A percentile compares a stretch with the other conserved stretches of the same genome.
phyloP scores from a whole-genome alignment of 2,113 vertebrate species.

The Fregetta grallaria region DNA sequence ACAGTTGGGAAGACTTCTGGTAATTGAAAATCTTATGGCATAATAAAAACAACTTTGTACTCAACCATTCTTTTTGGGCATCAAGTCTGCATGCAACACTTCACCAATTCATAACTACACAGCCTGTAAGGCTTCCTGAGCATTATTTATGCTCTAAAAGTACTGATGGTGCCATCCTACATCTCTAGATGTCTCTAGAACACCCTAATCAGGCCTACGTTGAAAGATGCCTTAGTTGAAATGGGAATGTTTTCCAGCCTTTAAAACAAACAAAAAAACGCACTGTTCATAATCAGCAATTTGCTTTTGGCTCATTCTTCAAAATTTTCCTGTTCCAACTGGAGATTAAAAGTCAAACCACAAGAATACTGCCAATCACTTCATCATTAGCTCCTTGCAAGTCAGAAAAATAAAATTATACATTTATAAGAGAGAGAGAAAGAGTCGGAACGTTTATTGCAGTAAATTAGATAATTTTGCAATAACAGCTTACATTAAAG shows the following conservation, averaged over 20 bases:
- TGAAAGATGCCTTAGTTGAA: neutral
- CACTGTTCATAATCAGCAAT: neutral
- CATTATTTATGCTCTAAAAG: neutral
- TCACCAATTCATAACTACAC: neutral
- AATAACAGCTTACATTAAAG: conserved; percentile 1
- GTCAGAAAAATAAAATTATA: neutral
- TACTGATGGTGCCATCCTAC: neutral
- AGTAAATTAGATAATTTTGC: conserved; percentile 19
- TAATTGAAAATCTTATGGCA: neutral
- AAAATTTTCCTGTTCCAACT: neutral
- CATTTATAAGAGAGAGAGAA: neutral
- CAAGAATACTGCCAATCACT: conserved; percentile 38
- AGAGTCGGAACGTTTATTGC: conserved; percentile 16
- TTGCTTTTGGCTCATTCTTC: neutral
- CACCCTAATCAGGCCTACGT: neutral
- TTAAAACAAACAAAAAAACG: neutral
- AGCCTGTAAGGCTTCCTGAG: neutral
- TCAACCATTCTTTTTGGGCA: neutral
- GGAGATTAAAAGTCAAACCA: conserved; percentile 50
- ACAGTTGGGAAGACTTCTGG: neutral
- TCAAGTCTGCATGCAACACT: neutral
- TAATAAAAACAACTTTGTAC: neutral
- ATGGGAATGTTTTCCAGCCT: neutral
- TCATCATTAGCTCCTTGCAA: neutral
- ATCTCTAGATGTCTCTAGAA: neutral